Base-by-base conservation (phyloP, 1,140 invertebrate genomes). In the Drosophila simulans region DNA sequence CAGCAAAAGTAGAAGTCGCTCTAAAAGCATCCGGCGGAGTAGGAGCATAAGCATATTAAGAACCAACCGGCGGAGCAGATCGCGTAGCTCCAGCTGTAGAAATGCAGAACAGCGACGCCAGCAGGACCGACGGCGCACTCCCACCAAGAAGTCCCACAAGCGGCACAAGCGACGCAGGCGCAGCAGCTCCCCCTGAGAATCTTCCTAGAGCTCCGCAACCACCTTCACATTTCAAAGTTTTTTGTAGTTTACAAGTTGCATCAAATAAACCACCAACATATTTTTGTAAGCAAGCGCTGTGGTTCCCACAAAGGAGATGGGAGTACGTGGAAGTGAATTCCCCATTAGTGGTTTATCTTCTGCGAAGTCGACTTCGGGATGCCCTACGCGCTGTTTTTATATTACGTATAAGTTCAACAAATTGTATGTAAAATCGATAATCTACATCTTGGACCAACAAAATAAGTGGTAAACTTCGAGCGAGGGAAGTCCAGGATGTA, bases 91-190 rank as follows among this genome's bases (percentile, higher is more conserved):
- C 22, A 52, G 34, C 25, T 48, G 40, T 20, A 34, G 65, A 4
- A 48, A 70, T 12, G 15, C 68, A 0, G 54, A 49, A 20, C 66
- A 51, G 17, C 34, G 42, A 34, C 80, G 25, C 55, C 71, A 54
- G 57, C 79, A 37, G 62, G 71, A 31, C 0, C 59, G 72, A 5
- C 79, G 60, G 1, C 69, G 71, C 15, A 42, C 55, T 25, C 65
- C 68, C 57, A 85, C 60, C 54, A 90, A 89, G 62, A 89, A 73
- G 59, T 73, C 52, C 45, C 86, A 80, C 65, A 90, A 90, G 45
- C 86, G 79, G 0, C 78, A 86, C 55, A 90, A 90, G 25, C 71
- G 76, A 11, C 86, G 78, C 11, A 49, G 76, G 7, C 88, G 79
- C 48, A 91, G 78, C 45, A 82, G 69, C 20, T 89, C 80, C 17